Conservation (phyloP, 2,113 vertebrate genomes). For the Pampusana beccarii region DNA sequence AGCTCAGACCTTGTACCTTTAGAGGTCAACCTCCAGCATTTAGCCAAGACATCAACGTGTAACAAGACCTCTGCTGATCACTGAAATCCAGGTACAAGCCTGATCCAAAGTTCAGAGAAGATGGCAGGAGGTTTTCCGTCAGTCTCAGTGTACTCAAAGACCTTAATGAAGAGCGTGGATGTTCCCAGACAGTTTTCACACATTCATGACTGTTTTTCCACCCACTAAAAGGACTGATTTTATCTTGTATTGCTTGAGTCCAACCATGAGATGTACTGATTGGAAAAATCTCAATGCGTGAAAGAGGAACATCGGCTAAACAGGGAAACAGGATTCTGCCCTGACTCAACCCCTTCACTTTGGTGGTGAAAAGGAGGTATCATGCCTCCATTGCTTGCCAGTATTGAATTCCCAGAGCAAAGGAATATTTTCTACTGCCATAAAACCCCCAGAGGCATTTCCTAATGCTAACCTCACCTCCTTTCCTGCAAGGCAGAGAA, state of each 20-base stretch:
- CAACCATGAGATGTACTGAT: constrained; percentile 34
- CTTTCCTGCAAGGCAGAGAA: not conserved
- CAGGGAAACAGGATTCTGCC: not conserved
- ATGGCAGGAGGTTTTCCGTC: constrained; percentile 12
- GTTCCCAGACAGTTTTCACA: constrained; percentile 66
- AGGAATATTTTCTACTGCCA: not conserved
- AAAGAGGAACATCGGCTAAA: constrained; percentile 34
- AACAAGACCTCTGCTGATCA: not conserved
- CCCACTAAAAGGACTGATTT: constrained; percentile 53
- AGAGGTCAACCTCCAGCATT: not conserved
- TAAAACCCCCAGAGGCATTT: not conserved
- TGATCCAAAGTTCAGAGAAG: not conserved
- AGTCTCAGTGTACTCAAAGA: not conserved
- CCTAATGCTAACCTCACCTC: not conserved
- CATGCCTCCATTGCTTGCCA: not conserved
- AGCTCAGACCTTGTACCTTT: not conserved
- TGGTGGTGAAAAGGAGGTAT: not conserved
- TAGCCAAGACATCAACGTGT: not conserved
- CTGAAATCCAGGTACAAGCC: not conserved
- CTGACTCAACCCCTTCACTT: not conserved
- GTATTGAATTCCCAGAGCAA: not conserved
- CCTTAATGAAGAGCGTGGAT: constrained; percentile 50
- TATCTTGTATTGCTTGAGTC: constrained; percentile 44
- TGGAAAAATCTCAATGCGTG: constrained; percentile 12
- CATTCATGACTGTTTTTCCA: constrained; percentile 55